Percentiles rank a stretch among this genome's conserved stretches.
phyloP scores from a whole-genome alignment of 2,797 vertebrate genomes.

The Helostoma temminkii region DNA sequence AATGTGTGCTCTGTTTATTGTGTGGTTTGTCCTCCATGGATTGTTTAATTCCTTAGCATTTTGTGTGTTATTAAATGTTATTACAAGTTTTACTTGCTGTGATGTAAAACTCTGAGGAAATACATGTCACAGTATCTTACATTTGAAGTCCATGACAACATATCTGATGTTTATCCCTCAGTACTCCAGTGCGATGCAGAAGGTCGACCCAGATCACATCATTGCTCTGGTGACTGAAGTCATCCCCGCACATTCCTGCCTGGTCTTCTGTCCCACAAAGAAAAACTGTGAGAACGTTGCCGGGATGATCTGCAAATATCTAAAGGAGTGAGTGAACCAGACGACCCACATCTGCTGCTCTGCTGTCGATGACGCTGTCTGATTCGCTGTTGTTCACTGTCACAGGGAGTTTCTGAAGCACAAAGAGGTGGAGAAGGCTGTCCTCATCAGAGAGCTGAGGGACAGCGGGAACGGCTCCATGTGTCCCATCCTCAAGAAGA shows the following conservation, averaged over 20 bases:
- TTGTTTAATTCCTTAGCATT: too few relatives aligned
- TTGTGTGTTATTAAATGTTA: too few relatives aligned
- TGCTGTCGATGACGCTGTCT: neutral
- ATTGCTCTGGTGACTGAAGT: constrained; percentile 95
- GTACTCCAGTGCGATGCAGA: constrained; percentile 93
- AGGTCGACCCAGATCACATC: constrained; percentile 93
- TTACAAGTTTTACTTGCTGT: too few relatives aligned
- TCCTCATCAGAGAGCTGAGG: constrained; percentile 85
- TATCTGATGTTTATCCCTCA: too few relatives aligned
- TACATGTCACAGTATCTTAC: too few relatives aligned
- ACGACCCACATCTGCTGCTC: neutral
- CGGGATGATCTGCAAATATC: constrained; percentile 93
- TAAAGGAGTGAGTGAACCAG: constrained; percentile 87
- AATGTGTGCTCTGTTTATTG: too few relatives aligned
- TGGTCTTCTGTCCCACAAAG: constrained; percentile 97
- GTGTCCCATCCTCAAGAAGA: constrained; percentile 89
- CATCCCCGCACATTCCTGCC: constrained; percentile 92
- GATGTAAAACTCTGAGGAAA: too few relatives aligned
- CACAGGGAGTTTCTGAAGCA: constrained; percentile 86
- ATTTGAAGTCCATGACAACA: too few relatives aligned
- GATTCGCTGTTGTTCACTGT: neutral
- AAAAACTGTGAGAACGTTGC: constrained; percentile 98
- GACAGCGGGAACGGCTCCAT: constrained; percentile 84
- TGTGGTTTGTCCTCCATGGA: too few relatives aligned
- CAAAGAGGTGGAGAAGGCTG: constrained; percentile 84